Conservation (phyloP, 1,140 invertebrate genomes). For the Drosophila kanapiae region DNA sequence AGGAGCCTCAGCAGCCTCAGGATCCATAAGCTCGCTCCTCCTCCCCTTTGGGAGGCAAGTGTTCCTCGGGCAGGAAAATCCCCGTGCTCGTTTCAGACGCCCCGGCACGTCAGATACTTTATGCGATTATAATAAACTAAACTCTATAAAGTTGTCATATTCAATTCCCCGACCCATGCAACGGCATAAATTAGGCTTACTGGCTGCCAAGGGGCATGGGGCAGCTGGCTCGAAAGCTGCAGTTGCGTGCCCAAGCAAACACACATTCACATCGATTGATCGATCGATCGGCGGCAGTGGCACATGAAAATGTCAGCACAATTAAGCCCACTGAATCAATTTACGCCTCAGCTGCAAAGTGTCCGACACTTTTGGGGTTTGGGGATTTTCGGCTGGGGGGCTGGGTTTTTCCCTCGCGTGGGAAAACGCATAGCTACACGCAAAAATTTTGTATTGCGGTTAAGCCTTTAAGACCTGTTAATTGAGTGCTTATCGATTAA, state of each 20-base stretch:
- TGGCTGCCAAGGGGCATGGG: too few species aligned
- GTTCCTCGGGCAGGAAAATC: conserved; percentile 15
- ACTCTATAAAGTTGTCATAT: conserved; percentile 80
- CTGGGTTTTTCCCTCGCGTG: neutral
- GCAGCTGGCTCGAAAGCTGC: conserved; percentile 19
- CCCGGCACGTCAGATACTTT: conserved; percentile 69
- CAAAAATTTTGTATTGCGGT: conserved; percentile 45
- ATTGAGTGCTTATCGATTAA: conserved; percentile 78
- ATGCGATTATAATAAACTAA: conserved; percentile 82
- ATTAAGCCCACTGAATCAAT: conserved; percentile 77
- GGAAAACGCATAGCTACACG: conserved; percentile 46
- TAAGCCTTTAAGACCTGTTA: conserved; percentile 78
- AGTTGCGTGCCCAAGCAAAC: conserved; percentile 47
- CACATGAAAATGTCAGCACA: conserved; percentile 78
- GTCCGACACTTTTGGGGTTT: neutral
- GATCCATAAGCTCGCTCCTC: neutral
- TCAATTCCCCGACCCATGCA: conserved; percentile 70
- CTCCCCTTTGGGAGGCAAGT: too few species aligned
- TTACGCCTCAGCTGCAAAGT: conserved; percentile 61
- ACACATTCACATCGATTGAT: conserved; percentile 51
- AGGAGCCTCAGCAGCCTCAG: neutral
- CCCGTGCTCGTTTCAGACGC: conserved; percentile 42
- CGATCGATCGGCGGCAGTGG: conserved; percentile 57
- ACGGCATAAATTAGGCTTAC: conserved; percentile 80
- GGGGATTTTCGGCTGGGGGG: too few species aligned